Conservation (phyloP, 1,140 invertebrate species). For the Drosophila mojavensis region DNA sequence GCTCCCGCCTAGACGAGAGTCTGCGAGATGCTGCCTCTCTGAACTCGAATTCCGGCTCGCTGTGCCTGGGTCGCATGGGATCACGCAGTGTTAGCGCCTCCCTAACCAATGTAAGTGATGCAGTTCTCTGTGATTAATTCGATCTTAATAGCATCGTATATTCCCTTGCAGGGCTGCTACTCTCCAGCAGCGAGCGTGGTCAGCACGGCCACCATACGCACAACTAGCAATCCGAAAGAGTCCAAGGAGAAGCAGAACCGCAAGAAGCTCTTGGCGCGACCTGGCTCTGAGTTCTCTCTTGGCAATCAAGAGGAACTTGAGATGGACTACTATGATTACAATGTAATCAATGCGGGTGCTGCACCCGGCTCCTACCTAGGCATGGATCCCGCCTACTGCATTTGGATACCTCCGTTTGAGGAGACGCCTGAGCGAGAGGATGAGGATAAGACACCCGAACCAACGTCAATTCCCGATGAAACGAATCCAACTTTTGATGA, state of each 20-base stretch:
- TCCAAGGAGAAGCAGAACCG: slow-evolving; percentile 91
- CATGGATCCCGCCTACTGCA: slow-evolving; percentile 93
- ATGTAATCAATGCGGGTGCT: slow-evolving; percentile 91
- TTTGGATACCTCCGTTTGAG: slow-evolving; percentile 93
- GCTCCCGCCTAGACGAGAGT: slow-evolving; percentile 69
- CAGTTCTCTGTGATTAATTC: background rate
- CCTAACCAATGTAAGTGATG: slow-evolving; percentile 76
- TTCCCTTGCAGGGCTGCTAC: slow-evolving; percentile 87
- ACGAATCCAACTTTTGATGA: slow-evolving; percentile 81
- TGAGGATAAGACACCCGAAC: slow-evolving; percentile 75
- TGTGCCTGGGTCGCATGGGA: slow-evolving; percentile 58
- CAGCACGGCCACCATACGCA: slow-evolving; percentile 87
- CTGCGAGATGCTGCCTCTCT: slow-evolving; percentile 69
- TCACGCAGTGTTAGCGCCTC: slow-evolving; percentile 74
- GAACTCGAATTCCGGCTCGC: slow-evolving; percentile 57
- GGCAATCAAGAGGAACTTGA: slow-evolving; percentile 89
- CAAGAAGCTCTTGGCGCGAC: slow-evolving; percentile 87
- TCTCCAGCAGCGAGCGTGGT: slow-evolving; percentile 87
- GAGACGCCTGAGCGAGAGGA: slow-evolving; percentile 84
- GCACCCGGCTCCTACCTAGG: slow-evolving; percentile 92
- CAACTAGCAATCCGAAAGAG: slow-evolving; percentile 89
- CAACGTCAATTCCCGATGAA: slow-evolving; percentile 77
- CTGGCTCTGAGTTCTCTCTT: slow-evolving; percentile 90
- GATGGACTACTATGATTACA: slow-evolving; percentile 95
- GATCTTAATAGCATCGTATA: background rate